Base-by-base conservation (phyloP, 2,888 invertebrate genomes). In the Acanthosepion pharaonis region DNA sequence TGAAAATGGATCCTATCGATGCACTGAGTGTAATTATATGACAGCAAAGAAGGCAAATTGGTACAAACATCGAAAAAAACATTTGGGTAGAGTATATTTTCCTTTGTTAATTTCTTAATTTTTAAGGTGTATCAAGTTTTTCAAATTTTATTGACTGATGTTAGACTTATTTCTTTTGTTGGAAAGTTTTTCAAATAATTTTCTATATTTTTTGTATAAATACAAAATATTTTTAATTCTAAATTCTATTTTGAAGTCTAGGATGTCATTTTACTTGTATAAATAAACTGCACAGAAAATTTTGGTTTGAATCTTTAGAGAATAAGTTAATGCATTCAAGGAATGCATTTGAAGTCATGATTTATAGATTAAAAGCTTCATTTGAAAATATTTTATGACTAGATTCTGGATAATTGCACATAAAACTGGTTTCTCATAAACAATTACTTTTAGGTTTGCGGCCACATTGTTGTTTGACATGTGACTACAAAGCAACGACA, bases 51-150 rank as follows among this genome's bases (percentile, higher is more conserved):
- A 96, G 93, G 96, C 96, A 18, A 97, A 97, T 95, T 97, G 96
- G 96, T 96, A 96, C 95, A 97, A 97, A 95, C 97, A 97, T 95
- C 96, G 96, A 94, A 96, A 96, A 91, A 97, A 96, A 94, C 97
- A 97, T 95, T 94, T 96, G 94, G 96, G 97, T 97, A 95, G 95
- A 33, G n/a, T 78, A 78, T 33, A 59, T 59, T 59, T 23, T 0
- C 23, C 23, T 59, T 23, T 55, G 28, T 78, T 9, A 78, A 15
- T 33, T 78, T 33, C 9, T 78, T 78, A 1, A 33, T 78, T 78
- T n/a, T 78, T 18, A n/a, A n/a, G 33, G 23, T 78, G 8, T 78
- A 28, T 78, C 11, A 28, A 78, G 8, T 78, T 78, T 78, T 18
- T 55, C 55, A 55, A 18, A 4, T 59, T 59, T 59, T 55, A 55